Base-by-base conservation (phyloP, 2,113 vertebrate species). In the Chlorodrepanis virens region DNA sequence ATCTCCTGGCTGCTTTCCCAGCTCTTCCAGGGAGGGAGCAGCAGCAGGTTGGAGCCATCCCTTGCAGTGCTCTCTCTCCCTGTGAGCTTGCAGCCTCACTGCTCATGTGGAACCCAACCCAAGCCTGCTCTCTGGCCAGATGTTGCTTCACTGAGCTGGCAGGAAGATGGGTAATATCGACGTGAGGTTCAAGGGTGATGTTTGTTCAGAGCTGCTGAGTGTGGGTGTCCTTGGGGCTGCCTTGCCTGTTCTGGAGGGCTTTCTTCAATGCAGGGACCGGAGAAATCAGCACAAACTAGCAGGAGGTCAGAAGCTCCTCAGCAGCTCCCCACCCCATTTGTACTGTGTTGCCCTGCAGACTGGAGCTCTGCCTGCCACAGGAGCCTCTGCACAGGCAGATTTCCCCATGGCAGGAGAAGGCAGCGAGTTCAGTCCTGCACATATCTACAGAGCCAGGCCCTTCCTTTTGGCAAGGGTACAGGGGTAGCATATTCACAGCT, bases 171-270 rank as follows among this genome's bases (percentile, higher is more conserved):
- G 86, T 71, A 68, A 60, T 93, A 40, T 83, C 19, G 49, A 93
- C 80, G 11, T 11, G 45, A 42, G 74, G 94, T 90, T 92, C 96
- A 97, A 95, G 96, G 96, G 92, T 96, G 93, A 40, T 92, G 33
- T 97, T 96, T 97, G 57, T 71, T 71, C 53, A 49, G 72, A 93
- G 57, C 76, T 4, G 12, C 19, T 0, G 5, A 7, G 16, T 33
- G n/a, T 39, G 60, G 5, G 16, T 92, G 42, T 81, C 79, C 77
- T 68, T 78, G 69, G n/a, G 44, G 6, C 60, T 75, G 42, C 11
- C 21, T 63, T 19, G 56, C 13, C 29, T 69, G 2, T 65, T 83
- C 57, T 47, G 20, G 19, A 83, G 44, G 22, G 31, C 18, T 78
- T 95, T 50, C 79, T 71, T 88, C 27, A 47, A 67, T 83, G 57